Base-by-base conservation (phyloP, 2,113 vertebrate genomes). In the Nothocercus nigrocapillus region DNA sequence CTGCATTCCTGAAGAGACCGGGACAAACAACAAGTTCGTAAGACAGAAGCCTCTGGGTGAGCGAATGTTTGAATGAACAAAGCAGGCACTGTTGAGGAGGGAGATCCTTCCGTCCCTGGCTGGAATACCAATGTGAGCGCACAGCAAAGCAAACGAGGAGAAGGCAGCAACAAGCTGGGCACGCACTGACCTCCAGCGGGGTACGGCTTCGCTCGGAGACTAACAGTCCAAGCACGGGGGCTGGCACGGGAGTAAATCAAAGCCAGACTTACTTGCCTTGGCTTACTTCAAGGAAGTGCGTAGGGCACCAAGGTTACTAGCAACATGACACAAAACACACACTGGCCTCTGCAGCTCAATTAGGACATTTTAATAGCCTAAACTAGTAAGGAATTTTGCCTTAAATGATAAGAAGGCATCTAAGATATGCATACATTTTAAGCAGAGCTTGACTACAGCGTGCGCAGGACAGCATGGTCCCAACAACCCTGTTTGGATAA, bases 1-100 rank as follows among this genome's bases (percentile, higher is more conserved):
- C 40, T 47, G 62, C 78, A 28, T 45, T 92, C 91, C 28, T 64
- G 11, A 85, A 85, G 80, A 70, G 56, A 12, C 21, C 44, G 54
- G 58, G 76, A 95, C 94, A 94, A 92, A 66, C 40, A 87, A 92
- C 81, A 91, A 95, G 70, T 47, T 92, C 8, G 34, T 51, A 58
- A 56, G 87, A 79, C 81, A 91, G 70, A 87, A 58, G 28, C 62
- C 76, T 69, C 78, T 89, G 82, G 85, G 63, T 5, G 38, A 81
- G 44, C 36, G 78, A 64, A 44, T 56, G 22, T 8, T 9, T 4
- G 66, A 77, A 44, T 66, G 0, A 0, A 95, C 91, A 96, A 94
- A 82, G 82, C 58, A 16, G 5, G n/a, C 63, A 32, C 62, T 96
- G 91, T 96, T 78, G 1, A 7, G 59, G 15, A 58, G 66, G 1